These are phyloP conservation scores for Metacarcinus magister DNA, from an alignment of 2,888 invertebrate genomes.

Conservation along the genomic window DNA sequence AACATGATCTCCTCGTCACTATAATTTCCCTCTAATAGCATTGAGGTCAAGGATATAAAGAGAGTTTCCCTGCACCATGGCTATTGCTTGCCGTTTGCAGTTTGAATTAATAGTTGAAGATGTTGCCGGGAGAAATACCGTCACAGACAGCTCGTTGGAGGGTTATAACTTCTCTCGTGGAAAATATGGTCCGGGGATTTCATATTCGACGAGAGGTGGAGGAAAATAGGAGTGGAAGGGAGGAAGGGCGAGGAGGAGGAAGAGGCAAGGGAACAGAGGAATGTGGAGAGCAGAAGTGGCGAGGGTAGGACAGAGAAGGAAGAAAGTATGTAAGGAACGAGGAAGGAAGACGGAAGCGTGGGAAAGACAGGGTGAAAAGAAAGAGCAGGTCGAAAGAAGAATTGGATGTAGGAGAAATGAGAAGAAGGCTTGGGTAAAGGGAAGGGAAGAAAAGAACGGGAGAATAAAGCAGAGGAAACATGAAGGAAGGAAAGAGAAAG, in stretches of 20 bases:
- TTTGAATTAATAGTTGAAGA: not conserved
- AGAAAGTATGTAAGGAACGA: not conserved
- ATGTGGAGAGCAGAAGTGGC: not conserved
- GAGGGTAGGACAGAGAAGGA: not conserved
- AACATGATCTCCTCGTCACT: not conserved
- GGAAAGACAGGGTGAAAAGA: not conserved
- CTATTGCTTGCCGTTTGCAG: not conserved
- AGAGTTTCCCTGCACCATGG: not conserved
- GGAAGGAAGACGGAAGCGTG: not conserved
- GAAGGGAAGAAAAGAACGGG: not conserved
- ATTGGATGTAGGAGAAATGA: not conserved
- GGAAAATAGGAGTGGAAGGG: not conserved
- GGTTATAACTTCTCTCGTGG: not conserved
- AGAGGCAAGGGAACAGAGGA: not conserved
- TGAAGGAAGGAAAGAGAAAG: not conserved
- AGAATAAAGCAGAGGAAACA: not conserved
- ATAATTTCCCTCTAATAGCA: not conserved
- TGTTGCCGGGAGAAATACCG: not conserved
- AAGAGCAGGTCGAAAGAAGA: not conserved
- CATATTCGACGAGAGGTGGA: slow-evolving; percentile 32
- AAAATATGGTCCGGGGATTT: not conserved
- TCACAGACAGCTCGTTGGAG: not conserved
- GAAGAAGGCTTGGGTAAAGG: slow-evolving; percentile 27
- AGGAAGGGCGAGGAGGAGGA: not conserved
- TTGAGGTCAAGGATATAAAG: not conserved